Base-by-base conservation (phyloP, 2,888 invertebrate species). In the Oligia strigilis region DNA sequence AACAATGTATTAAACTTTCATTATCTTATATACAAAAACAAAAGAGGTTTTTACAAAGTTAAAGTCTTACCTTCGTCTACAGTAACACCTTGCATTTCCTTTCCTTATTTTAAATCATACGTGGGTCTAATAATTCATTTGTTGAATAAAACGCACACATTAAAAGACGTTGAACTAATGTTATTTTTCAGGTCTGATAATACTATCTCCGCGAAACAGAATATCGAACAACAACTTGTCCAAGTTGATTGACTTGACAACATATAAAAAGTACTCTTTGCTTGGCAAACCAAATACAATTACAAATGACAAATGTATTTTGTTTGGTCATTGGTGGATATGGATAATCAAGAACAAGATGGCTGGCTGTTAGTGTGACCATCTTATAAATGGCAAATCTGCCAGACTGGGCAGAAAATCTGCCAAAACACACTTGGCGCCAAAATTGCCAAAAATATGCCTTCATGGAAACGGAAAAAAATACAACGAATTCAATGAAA, bases 31-130 rank as follows among this genome's bases (percentile, higher is more conserved):
- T 29, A 29, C 1, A 1, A 8, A 1, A 75, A 81, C 72, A 85
- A 75, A 85, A 52, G 71, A 74, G 49, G 4, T 52, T 43, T 14
- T 60, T 67, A n/a, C 2, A 46, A 40, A n/a, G 17, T n/a, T 71
- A n/a, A 1, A 36, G n/a, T 17, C 70, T 75, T 64, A 83, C 87
- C 80, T 75, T 77, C 65, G 14, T 82, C 85, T 67, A 67, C 55
- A 65, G 64, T 72, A 40, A 72, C 72, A 72, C 70, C 66, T 75
- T 83, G 75, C 75, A 83, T 83, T 75, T 83, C 84, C 84, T 69
- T 79, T 72, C 49, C 36, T 72, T n/a, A n/a, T n/a, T 72, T 66
- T 72, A 72, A 77, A 82, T 60, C 82, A 81, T 67, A 62, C 72
- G 78, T 70, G 36, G 29, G n/a, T 74, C 17, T 67, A 75, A 75